A percentile compares a stretch with the other conserved stretches of the same genome.
Conservation (phyloP, 1,140 invertebrate genomes). For the Drosophila suzukii region DNA sequence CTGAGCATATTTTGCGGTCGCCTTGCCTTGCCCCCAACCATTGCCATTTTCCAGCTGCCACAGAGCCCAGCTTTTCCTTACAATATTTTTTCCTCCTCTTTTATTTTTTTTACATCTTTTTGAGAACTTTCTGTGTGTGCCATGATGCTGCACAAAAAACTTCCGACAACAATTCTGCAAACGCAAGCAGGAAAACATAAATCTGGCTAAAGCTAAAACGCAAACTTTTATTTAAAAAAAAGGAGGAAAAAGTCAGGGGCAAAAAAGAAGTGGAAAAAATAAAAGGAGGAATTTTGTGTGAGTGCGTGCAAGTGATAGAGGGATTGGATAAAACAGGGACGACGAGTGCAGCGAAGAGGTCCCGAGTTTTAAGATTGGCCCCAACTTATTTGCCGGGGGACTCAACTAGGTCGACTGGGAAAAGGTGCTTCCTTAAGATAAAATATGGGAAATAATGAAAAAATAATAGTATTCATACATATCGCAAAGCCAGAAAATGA, state of each 20-base stretch:
- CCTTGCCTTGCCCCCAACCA: not conserved
- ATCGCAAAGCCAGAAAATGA: too few relatives aligned
- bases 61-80: slow-evolving; percentile 24
- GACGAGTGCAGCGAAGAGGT: slow-evolving; percentile 8
- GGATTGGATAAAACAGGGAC: slow-evolving; percentile 23
- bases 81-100: not conserved
- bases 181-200: slow-evolving; percentile 82
- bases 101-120: slow-evolving; percentile 35
- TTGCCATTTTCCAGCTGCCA: slow-evolving; percentile 21
- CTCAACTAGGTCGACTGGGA: slow-evolving; percentile 8
- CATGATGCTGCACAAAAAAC: slow-evolving; percentile 81
- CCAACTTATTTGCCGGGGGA: not conserved
- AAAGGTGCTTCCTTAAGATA: not conserved
- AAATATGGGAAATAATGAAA: not conserved
- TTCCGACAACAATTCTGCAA: slow-evolving; percentile 82
- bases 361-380: slow-evolving; percentile 7
- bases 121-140: slow-evolving; percentile 61
- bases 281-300: slow-evolving; percentile 32
- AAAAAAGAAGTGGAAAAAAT: slow-evolving; percentile 4
- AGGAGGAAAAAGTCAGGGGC: slow-evolving; percentile 20
- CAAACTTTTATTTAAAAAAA: slow-evolving; percentile 79
- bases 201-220: slow-evolving; percentile 82
- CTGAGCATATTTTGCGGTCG: slow-evolving; percentile 62
- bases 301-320: slow-evolving; percentile 75
- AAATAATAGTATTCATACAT: too few relatives aligned